Percentiles rank a stretch among this genome's conserved stretches.
These are phyloP conservation scores for Premnoplex brunnescens DNA, from an alignment of 2,797 vertebrate genomes.

Conservation along the genomic window DNA sequence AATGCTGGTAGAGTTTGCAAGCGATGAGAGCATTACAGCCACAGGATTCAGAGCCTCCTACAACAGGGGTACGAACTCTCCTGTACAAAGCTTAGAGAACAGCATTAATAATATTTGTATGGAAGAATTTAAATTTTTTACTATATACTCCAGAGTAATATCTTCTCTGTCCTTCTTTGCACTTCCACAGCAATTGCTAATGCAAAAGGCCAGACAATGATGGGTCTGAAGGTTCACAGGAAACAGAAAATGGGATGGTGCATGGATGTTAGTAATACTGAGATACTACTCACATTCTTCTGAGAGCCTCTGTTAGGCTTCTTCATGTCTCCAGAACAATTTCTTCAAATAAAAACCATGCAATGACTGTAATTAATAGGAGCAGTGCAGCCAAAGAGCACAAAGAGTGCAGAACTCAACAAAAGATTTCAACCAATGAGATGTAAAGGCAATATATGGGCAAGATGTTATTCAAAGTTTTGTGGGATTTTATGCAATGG, in stretches of 20 bases:
- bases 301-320: neutral
- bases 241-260: neutral
- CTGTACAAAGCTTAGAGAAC: neutral
- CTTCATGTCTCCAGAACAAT: neutral
- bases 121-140: neutral
- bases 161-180: neutral
- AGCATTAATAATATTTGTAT: neutral
- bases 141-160: neutral
- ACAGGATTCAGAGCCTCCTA: constrained; percentile 69
- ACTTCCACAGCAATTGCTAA: neutral
- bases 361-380: neutral
- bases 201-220: neutral
- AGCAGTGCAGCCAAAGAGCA: neutral
- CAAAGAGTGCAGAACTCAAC: neutral
- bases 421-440: neutral
- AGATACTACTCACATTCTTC: neutral
- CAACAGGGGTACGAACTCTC: constrained; percentile 38
- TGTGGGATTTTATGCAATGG: neutral
- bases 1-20: constrained; percentile 70
- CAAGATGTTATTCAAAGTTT: neutral
- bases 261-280: neutral
- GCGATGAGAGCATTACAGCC: constrained; percentile 16
- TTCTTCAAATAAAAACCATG: neutral
- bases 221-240: neutral
- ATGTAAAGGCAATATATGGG: neutral